phyloP scores from a whole-genome alignment of 2,888 invertebrate species.

The Oxytorus armatus region DNA sequence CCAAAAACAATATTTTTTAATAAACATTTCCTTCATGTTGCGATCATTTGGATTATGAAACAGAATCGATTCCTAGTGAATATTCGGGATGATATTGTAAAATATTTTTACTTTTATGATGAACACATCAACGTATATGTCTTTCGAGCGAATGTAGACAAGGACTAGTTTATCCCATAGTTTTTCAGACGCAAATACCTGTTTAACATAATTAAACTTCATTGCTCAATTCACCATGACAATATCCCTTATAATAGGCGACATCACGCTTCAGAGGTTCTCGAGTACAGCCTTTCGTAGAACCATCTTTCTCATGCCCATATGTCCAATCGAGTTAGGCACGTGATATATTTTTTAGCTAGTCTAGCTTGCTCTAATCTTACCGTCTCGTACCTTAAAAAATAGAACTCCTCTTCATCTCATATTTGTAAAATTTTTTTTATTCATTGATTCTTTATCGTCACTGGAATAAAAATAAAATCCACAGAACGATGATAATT shows the following conservation, averaged over 20 bases:
- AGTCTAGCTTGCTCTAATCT: slow-evolving; percentile 9
- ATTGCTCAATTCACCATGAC: slow-evolving; percentile 68
- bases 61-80: no score
- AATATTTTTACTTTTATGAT: not conserved
- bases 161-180: slow-evolving; percentile 16
- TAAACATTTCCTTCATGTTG: no score
- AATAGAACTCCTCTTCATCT: no score
- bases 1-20: no score
- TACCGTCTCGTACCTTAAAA: slow-evolving; percentile 1
- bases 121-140: not conserved
- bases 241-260: slow-evolving; percentile 73
- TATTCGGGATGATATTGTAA: slow-evolving; percentile 16
- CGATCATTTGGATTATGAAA: no score
- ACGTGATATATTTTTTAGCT: slow-evolving; percentile 3
- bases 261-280: slow-evolving; percentile 73
- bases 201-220: slow-evolving; percentile 77
- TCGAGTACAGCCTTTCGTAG: slow-evolving; percentile 65
- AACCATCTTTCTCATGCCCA: slow-evolving; percentile 66
- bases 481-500: no score
- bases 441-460: no score
- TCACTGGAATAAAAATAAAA: no score
- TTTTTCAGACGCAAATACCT: slow-evolving; percentile 58
- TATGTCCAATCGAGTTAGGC: slow-evolving; percentile 68
- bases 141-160: slow-evolving; percentile 13
- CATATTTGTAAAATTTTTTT: no score